A percentile compares a stretch with the other conserved stretches of the same genome.
Evolutionary conservation across 2,888 invertebrate genomes (phyloP).

Genomic region (Panzeria rudis): DNA sequence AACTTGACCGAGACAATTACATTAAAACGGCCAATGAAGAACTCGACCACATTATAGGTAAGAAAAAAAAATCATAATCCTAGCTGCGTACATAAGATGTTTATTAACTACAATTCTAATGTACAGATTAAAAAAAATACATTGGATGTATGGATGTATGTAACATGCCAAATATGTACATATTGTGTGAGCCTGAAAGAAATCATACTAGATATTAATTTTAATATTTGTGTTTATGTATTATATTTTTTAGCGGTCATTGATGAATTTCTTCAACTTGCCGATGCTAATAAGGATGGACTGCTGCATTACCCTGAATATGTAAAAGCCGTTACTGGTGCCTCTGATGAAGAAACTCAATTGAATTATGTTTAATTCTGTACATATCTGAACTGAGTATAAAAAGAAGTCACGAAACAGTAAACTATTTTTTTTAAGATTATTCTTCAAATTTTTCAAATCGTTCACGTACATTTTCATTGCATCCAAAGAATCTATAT

Average conservation of each 20-base stretch:
- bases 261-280: slow-evolving; percentile 91
- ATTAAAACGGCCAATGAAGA: slow-evolving; percentile 80
- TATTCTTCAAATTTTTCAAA: background rate
- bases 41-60: slow-evolving; percentile 82
- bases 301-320: slow-evolving; percentile 94
- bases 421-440: background rate
- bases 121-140: no score
- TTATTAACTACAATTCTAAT: no score
- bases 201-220: background rate
- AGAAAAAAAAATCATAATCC: slow-evolving; percentile 12
- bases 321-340: slow-evolving; percentile 82
- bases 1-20: slow-evolving; percentile 78
- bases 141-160: background rate
- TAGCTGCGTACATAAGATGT: background rate
- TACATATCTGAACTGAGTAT: background rate
- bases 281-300: slow-evolving; percentile 94
- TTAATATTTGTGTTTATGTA: slow-evolving; percentile 7
- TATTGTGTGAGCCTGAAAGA: no score
- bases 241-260: slow-evolving; percentile 88
- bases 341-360: slow-evolving; percentile 63
- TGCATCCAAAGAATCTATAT: no score
- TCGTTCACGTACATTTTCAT: no score
- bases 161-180: no score
- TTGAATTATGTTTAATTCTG: slow-evolving; percentile 40
- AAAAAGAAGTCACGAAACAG: background rate